Percentiles rank a stretch among this genome's conserved stretches.
These are phyloP conservation scores for Pollicipes pollicipes DNA, from an alignment of 1,140 invertebrate species.

Conservation along the genomic window DNA sequence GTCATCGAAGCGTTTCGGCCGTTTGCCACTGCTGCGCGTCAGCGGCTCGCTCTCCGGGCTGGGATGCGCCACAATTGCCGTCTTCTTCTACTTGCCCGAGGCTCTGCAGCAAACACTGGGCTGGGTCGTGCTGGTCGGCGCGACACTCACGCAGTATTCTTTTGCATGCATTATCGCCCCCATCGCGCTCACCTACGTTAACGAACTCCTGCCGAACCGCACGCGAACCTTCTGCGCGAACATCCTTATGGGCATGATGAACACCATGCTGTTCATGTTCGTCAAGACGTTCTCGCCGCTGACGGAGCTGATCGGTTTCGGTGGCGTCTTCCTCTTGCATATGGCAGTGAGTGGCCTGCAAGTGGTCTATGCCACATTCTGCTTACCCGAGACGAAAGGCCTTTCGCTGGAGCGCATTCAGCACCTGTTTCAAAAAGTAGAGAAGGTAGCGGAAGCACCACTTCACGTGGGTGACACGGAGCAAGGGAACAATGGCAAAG, in stretches of 20 bases:
- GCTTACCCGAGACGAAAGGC: background rate
- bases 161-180: background rate
- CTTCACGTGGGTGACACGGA: too few relatives aligned
- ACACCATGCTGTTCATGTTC: background rate
- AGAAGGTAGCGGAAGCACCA: too few relatives aligned
- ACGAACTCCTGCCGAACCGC: background rate
- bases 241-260: background rate
- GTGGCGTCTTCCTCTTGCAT: background rate
- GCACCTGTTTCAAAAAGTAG: background rate
- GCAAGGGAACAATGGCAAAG: too few relatives aligned
- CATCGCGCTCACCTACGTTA: conserved; percentile 16
- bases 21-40: too few relatives aligned
- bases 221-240: background rate
- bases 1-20: too few relatives aligned
- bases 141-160: background rate
- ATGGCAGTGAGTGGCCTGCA: background rate
- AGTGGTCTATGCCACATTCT: background rate
- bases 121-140: background rate
- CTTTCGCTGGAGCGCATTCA: background rate
- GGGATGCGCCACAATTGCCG: background rate
- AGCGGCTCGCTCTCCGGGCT: too few relatives aligned
- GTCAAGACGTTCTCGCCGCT: background rate
- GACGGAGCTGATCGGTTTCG: background rate
- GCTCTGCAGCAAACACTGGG: background rate
- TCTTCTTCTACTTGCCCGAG: background rate